A percentile compares a stretch with the other conserved stretches of the same genome.
These are phyloP conservation scores for Chromis chromis DNA, from an alignment of 2,797 vertebrate species.

Conservation along the genomic window DNA sequence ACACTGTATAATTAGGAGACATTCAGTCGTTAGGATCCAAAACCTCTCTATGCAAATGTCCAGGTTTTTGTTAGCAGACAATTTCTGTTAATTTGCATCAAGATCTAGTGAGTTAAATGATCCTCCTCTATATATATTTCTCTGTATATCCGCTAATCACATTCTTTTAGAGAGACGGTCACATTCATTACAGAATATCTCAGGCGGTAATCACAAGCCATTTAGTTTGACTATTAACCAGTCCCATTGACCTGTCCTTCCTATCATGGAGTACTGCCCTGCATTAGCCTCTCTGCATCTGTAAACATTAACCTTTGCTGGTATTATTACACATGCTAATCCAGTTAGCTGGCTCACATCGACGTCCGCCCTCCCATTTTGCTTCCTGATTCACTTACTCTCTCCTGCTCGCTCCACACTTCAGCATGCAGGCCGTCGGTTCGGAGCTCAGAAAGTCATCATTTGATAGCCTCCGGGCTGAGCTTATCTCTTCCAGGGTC, in stretches of 20 bases:
- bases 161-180: slow-evolving; percentile 23
- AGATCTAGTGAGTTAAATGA: slow-evolving; percentile 13
- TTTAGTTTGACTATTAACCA: slow-evolving; percentile 64
- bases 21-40: not conserved
- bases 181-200: slow-evolving; percentile 43
- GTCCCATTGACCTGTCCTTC: slow-evolving; percentile 59
- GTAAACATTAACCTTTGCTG: slow-evolving; percentile 77
- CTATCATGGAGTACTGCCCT: slow-evolving; percentile 42
- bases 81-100: not conserved
- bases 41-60: not conserved
- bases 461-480: slow-evolving; percentile 73
- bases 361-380: slow-evolving; percentile 58
- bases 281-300: slow-evolving; percentile 69
- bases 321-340: slow-evolving; percentile 73
- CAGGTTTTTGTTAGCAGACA: not conserved
- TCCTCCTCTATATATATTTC: not conserved
- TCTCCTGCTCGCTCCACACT: slow-evolving; percentile 4
- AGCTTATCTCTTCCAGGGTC: slow-evolving; percentile 73
- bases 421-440: slow-evolving; percentile 52
- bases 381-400: slow-evolving; percentile 43
- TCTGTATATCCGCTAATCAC: not conserved
- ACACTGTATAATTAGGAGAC: not conserved
- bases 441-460: slow-evolving; percentile 66
- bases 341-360: slow-evolving; percentile 62
- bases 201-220: slow-evolving; percentile 56